A percentile compares a stretch with the other conserved stretches of the same genome.
Evolutionary conservation across 2,797 vertebrate genomes (phyloP).

Genomic region (Lutjanus argentimaculatus): DNA sequence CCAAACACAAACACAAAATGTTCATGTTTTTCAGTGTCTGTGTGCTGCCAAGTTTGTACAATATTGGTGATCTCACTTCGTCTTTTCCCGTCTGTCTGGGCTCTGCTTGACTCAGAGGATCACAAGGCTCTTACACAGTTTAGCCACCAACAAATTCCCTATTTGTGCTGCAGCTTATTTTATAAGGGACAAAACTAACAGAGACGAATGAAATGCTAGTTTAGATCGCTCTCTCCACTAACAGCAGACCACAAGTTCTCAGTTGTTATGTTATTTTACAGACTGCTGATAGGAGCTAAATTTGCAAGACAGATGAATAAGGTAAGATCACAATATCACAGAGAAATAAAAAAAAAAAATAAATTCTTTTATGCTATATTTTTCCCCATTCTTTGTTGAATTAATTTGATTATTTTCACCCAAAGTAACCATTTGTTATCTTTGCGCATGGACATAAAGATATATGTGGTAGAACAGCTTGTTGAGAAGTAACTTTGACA

Average conservation of each 20-base stretch:
- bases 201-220: slow-evolving; percentile 16
- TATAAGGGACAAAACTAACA: slow-evolving; percentile 7
- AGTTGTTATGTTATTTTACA: not conserved
- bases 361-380: not conserved
- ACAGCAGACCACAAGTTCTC: slow-evolving; percentile 2
- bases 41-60: not conserved
- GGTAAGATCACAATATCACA: slow-evolving; percentile 30
- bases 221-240: not conserved
- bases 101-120: slow-evolving; percentile 56
- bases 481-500: not conserved
- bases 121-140: slow-evolving; percentile 59
- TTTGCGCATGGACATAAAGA: not conserved
- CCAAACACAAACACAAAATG: slow-evolving; percentile 13
- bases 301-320: not conserved
- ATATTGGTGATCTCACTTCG: slow-evolving; percentile 22
- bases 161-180: slow-evolving; percentile 23
- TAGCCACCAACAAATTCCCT: slow-evolving; percentile 49
- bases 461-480: not conserved
- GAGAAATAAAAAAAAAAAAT: too few species aligned
- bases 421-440: not conserved
- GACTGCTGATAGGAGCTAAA: not conserved
- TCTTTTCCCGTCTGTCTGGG: slow-evolving; percentile 48
- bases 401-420: not conserved
- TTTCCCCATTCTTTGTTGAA: not conserved
- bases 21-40: not conserved